Evolutionary conservation across 2,113 vertebrate species (phyloP).

Genomic region (Lamprotornis superbus): DNA sequence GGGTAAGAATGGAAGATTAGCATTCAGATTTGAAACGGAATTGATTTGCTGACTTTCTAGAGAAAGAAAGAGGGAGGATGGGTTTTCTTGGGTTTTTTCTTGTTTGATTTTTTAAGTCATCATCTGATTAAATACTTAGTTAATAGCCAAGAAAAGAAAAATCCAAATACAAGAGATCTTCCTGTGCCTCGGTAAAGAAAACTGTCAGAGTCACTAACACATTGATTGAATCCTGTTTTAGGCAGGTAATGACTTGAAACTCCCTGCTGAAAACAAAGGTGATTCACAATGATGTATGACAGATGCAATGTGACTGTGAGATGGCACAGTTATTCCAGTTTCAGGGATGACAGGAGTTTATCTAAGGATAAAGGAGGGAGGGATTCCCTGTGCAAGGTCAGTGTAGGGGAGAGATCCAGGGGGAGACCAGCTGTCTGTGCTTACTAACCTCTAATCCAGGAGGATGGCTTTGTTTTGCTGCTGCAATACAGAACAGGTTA

Average conservation of each 20-base stretch:
- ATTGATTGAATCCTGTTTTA: constrained; percentile 7
- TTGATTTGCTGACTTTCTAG: neutral
- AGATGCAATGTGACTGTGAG: constrained; percentile 39
- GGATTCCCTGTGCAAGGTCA: constrained; percentile 47
- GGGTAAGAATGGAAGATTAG: neutral
- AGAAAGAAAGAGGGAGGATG: neutral
- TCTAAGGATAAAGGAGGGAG: constrained; percentile 50
- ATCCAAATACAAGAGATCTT: neutral
- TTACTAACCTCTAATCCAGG: neutral
- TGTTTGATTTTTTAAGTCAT: neutral
- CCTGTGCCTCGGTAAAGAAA: neutral
- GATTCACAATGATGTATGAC: constrained; percentile 19
- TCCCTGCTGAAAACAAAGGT: constrained; percentile 40
- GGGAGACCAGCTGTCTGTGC: constrained; percentile 20
- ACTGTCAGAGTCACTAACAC: neutral
- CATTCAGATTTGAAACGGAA: neutral
- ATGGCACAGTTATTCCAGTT: constrained; percentile 15
- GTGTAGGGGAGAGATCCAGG: neutral
- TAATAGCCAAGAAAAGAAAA: neutral
- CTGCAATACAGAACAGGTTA: neutral
- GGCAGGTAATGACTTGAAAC: constrained; percentile 29
- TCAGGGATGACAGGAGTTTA: constrained; percentile 46
- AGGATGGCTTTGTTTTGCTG: neutral
- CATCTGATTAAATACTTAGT: neutral
- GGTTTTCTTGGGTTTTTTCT: neutral